Percentiles rank a stretch among this genome's conserved stretches.
Conservation (phyloP, 2,113 vertebrate genomes). For the Pholis gunnellus region DNA sequence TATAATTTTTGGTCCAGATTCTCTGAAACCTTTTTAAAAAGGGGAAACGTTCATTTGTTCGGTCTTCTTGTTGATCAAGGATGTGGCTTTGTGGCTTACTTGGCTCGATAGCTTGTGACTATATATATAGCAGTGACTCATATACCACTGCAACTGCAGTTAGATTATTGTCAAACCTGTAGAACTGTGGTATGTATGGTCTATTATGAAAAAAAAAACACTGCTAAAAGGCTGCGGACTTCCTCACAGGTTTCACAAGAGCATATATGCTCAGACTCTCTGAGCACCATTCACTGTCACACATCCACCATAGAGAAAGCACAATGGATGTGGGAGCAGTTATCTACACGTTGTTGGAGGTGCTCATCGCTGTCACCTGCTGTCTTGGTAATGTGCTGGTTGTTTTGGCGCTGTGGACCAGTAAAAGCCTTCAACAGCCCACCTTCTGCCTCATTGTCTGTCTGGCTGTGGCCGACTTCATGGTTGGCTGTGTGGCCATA, state of each 20-base stretch:
- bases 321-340: neutral
- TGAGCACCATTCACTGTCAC: neutral
- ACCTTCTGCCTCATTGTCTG: constrained; percentile 88
- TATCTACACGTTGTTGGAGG: constrained; percentile 83
- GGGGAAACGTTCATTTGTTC: too few relatives aligned
- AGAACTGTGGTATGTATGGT: neutral
- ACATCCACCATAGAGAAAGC: neutral
- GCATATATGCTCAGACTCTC: neutral
- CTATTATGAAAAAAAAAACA: neutral
- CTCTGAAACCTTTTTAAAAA: too few relatives aligned
- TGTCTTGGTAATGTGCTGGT: constrained; percentile 88
- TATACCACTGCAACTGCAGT: neutral
- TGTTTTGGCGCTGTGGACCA: constrained; percentile 86
- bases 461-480: constrained; percentile 88
- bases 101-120: neutral
- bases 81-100: neutral
- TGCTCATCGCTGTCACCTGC: constrained; percentile 83
- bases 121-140: too few relatives aligned
- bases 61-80: neutral
- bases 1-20: too few relatives aligned
- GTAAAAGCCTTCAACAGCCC: constrained; percentile 72
- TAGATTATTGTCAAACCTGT: neutral
- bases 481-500: constrained; percentile 86
- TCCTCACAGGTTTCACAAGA: constrained; percentile 56
- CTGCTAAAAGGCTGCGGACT: constrained; percentile 20